Conservation (phyloP, 2,888 invertebrate species). For the Drosophila anomelani region DNA sequence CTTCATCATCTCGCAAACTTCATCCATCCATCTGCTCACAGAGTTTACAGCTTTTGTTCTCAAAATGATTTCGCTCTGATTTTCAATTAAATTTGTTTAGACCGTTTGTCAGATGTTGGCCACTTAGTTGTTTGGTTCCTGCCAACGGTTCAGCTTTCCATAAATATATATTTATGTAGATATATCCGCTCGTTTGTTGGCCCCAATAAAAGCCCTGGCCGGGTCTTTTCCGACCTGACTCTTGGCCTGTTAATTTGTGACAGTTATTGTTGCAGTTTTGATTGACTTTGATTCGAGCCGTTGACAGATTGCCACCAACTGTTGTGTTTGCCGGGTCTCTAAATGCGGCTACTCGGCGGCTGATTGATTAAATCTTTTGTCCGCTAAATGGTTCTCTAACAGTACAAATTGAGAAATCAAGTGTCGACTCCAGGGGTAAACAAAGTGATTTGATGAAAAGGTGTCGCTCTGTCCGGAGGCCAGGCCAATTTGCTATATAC, state of each 20-base stretch:
- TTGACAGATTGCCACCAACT: constrained; percentile 57
- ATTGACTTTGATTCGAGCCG: constrained; percentile 63
- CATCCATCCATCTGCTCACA: constrained; percentile 27
- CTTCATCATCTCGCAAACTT: constrained; percentile 26
- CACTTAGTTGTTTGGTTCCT: constrained; percentile 62
- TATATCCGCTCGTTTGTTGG: constrained; percentile 32
- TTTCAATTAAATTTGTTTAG: constrained; percentile 71
- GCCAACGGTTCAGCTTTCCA: constrained; percentile 56
- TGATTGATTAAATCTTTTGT: constrained; percentile 68
- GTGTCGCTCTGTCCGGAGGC: constrained; percentile 4
- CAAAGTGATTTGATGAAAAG: constrained; percentile 40
- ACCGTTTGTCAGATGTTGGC: constrained; percentile 40
- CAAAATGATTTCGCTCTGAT: constrained; percentile 61
- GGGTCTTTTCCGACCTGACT: constrained; percentile 30
- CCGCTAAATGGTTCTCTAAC: constrained; percentile 42
- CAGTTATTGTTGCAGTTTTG: constrained; percentile 74
- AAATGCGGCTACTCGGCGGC: constrained; percentile 18
- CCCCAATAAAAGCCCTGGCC: constrained; percentile 55
- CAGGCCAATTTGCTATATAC: constrained; percentile 7
- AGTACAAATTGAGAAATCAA: constrained; percentile 31
- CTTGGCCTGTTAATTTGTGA: constrained; percentile 67
- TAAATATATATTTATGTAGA: constrained; percentile 30
- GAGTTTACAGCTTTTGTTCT: constrained; percentile 52
- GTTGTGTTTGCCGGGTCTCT: constrained; percentile 11
- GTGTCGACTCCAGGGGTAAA: constrained; percentile 21